Base-by-base conservation (phyloP, 2,888 invertebrate genomes). In the Stenotaenia linearis region DNA sequence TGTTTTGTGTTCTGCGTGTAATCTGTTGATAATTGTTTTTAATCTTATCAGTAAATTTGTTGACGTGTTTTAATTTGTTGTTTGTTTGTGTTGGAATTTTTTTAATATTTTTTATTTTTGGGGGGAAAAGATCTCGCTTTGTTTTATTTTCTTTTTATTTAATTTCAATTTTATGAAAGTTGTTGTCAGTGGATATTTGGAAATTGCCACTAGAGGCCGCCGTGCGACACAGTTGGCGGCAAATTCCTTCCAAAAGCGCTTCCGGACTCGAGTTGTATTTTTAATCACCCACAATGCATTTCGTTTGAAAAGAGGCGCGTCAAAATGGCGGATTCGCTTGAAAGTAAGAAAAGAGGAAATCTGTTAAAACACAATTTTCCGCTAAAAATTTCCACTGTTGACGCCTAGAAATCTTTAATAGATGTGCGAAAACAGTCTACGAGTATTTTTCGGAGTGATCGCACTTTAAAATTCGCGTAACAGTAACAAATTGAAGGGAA, bases 291-390 rank as follows among this genome's bases (percentile, higher is more conserved):
- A 78, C 25, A 78, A 78, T 78, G 78, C 78, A 40, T 40, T 40
- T 25, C 45, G 78, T 74, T 78, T 61, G 78, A 78, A 78, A 78
- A 78, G 25, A 56, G 78, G 78, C 78, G 78, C 88, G 89, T 90
- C 91, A 92, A 92, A 88, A 92, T 92, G 92, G 92, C 92, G 90
- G 91, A 92, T 89, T 89, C 90, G 90, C 90, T 91, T 89, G 91
- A 92, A 91, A 91, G 91, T 91, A 89, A 91, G 91, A 79, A 77
- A 79, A 50, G n/a, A 18, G 50, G 50, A 50, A 50, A 50, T 50
- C 5, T 50, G 50, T 50, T 50, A 7, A 50, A 18, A 50, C 50
- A n/a, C 18, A 18, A 50, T 18, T 50, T 18, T 18, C 50, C 21
- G n/a, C 21, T 18, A 5, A 50, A 50, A 18, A 50, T 7, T 4